Evolutionary conservation across 2,797 vertebrate species (phyloP).

Genomic region (Alexandromys oeconomus): DNA sequence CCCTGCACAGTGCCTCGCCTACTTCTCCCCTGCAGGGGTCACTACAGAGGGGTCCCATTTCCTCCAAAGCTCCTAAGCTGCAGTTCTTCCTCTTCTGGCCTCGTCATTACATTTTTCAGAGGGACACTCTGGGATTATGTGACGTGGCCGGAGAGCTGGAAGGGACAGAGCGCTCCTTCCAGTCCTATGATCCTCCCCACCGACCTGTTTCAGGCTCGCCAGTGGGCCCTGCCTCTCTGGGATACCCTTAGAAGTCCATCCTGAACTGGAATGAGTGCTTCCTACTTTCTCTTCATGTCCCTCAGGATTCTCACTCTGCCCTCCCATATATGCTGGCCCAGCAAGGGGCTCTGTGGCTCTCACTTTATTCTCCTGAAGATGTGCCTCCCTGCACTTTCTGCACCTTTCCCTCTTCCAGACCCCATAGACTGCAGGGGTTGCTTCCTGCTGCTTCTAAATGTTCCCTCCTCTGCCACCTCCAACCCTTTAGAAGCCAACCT

Average conservation of each 20-base stretch:
- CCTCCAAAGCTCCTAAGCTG: neutral
- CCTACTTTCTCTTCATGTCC: neutral
- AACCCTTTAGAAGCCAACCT: neutral
- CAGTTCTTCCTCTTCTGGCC: neutral
- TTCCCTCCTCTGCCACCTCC: neutral
- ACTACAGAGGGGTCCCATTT: neutral
- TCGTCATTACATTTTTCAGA: neutral
- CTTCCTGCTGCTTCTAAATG: neutral
- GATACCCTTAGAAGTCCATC: neutral
- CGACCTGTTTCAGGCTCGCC: neutral
- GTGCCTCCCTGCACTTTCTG: fast-evolving
- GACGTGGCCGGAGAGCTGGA: neutral
- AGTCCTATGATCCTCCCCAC: fast-evolving
- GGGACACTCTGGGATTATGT: neutral
- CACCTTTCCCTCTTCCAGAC: neutral
- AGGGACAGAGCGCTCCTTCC: neutral
- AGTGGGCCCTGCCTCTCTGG: neutral
- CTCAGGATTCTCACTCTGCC: neutral
- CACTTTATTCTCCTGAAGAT: neutral
- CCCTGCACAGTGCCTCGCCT: neutral
- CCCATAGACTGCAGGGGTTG: neutral
- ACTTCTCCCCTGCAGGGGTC: neutral
- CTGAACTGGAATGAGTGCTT: neutral
- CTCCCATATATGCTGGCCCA: neutral
- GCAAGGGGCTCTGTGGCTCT: neutral